These are phyloP conservation scores for Achroia grisella DNA, from an alignment of 1,140 invertebrate species.

Conservation along the genomic window DNA sequence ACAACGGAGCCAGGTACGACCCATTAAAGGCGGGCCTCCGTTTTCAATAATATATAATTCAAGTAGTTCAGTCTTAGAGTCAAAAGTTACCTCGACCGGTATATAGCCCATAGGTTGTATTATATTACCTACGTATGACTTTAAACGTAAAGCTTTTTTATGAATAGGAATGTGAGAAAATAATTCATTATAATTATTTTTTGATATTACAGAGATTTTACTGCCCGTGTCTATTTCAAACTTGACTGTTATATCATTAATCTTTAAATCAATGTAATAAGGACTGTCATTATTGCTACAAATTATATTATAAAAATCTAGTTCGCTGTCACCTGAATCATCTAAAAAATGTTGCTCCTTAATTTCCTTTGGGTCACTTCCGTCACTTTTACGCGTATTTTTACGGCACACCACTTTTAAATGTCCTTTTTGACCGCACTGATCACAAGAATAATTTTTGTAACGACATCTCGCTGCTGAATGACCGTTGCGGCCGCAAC, in stretches of 20 bases:
- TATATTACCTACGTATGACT: conserved; percentile 8
- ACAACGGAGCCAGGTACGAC: conserved; percentile 47
- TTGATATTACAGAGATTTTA: conserved; percentile 16
- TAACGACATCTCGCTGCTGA: conserved; percentile 7
- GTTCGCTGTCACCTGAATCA: too few species aligned
- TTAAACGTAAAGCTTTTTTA: conserved; percentile 2
- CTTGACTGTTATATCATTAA: neutral
- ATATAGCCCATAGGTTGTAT: conserved; percentile 16
- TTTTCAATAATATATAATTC: conserved; percentile 18
- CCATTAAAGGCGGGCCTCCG: conserved; percentile 13
- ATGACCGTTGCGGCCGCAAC: conserved; percentile 12
- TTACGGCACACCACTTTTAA: conserved; percentile 4
- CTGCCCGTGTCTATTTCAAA: conserved; percentile 15
- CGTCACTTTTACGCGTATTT: too few species aligned
- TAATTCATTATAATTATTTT: conserved; percentile 8
- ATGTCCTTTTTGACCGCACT: conserved; percentile 12
- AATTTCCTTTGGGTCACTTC: too few species aligned
- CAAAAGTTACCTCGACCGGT: conserved; percentile 5
- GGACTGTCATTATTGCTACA: neutral
- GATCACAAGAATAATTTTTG: conserved; percentile 16
- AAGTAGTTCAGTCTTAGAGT: neutral
- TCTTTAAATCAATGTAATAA: conserved; percentile 2
- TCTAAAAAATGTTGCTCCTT: too few species aligned
- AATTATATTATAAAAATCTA: too few species aligned
- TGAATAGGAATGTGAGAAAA: conserved; percentile 5